These are phyloP conservation scores for Triops cancriformis DNA, from an alignment of 1,140 invertebrate genomes.

Conservation along the genomic window DNA sequence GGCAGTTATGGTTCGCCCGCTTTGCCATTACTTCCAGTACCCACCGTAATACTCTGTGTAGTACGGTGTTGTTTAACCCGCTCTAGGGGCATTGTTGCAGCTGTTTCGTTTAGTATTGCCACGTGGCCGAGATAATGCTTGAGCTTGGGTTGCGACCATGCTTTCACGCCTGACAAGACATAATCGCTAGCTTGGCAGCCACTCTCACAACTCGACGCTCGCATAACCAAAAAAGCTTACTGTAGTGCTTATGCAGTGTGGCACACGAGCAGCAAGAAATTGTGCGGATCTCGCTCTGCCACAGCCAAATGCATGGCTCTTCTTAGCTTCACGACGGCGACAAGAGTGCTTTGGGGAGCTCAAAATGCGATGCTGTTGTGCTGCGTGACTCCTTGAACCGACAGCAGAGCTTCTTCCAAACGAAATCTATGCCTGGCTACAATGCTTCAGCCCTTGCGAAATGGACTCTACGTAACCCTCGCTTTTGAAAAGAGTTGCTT, in stretches of 20 bases:
- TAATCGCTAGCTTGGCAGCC: constrained; percentile 12
- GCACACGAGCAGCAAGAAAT: neutral
- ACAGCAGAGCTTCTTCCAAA: neutral
- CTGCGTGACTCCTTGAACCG: neutral
- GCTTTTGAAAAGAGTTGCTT: neutral
- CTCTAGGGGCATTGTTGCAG: neutral
- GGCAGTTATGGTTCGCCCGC: neutral
- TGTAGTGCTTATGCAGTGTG: neutral
- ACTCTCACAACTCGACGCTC: constrained; percentile 2
- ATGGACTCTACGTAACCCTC: neutral
- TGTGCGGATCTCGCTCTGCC: neutral
- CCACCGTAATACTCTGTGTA: neutral
- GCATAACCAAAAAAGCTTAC: neutral
- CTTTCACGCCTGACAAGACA: neutral
- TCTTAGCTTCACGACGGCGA: neutral
- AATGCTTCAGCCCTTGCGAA: neutral
- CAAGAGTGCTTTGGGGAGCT: constrained; percentile 8
- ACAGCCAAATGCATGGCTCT: constrained; percentile 6
- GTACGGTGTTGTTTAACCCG: neutral
- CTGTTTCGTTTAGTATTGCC: neutral
- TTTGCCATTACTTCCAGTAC: neutral
- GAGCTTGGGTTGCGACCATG: neutral
- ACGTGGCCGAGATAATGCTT: neutral
- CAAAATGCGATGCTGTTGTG: neutral
- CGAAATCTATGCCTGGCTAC: neutral